phyloP scores from a whole-genome alignment of 2,113 vertebrate genomes.

The Electrona antarctica region DNA sequence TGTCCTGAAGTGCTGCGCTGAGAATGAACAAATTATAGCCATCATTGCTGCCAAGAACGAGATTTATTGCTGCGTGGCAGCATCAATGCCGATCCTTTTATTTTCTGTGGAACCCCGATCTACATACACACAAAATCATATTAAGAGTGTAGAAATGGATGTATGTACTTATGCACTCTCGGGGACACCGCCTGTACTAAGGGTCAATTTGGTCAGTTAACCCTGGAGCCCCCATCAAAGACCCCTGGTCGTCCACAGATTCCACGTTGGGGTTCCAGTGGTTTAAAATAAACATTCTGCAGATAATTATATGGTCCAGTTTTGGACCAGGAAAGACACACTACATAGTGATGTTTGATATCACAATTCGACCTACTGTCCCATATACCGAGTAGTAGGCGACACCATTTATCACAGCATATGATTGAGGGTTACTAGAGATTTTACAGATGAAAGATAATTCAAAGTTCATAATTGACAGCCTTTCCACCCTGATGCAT shows the following conservation, averaged over 20 bases:
- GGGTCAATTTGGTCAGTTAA: too few relatives aligned
- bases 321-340: neutral
- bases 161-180: too few relatives aligned
- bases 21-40: slow-evolving; percentile 53
- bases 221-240: too few relatives aligned
- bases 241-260: too few relatives aligned
- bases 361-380: neutral
- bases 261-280: neutral
- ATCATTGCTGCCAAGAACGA: slow-evolving; percentile 17
- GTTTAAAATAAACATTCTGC: neutral
- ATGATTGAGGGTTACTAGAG: slow-evolving; percentile 10
- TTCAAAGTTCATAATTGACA: too few relatives aligned
- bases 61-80: too few relatives aligned
- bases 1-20: slow-evolving; percentile 50
- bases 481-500: too few relatives aligned
- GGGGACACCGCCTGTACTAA: too few relatives aligned
- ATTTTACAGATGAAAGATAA: slow-evolving; percentile 3
- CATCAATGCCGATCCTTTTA: too few relatives aligned
- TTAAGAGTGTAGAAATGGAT: too few relatives aligned
- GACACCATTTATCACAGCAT: slow-evolving; percentile 6
- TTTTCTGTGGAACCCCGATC: too few relatives aligned
- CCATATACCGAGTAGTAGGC: neutral
- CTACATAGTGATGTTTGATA: neutral
- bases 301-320: neutral
- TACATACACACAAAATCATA: too few relatives aligned